Evolutionary conservation across 1,140 invertebrate genomes (phyloP), one percentile per base, ranked within the genome.

Genomic region (Carposina sasakii): DNA sequence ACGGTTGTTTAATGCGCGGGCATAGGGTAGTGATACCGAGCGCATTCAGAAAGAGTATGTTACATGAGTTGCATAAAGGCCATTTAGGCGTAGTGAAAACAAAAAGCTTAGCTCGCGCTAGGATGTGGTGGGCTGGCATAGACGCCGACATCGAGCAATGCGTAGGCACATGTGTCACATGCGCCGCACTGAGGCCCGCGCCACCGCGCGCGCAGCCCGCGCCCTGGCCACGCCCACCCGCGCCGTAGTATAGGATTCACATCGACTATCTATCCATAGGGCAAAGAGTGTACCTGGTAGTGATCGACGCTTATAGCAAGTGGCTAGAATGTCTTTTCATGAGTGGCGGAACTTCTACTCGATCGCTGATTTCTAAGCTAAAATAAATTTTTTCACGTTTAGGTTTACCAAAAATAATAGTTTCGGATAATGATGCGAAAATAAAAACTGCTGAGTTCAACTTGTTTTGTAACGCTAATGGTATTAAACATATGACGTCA

Each of bases 61-160:
- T 86, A 12, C 23, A 66, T 26, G 43, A 70, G 24, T 50, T 86
- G 5, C 81, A 86, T 60, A 37, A 52, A n/a, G 54, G 36, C 28
- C 82, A 85, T 52, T 48, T 60, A 5, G 79, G 79, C 6, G 63
- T 81, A 10, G 60, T 66, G 4, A 60, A 59, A 43, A 86, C 81
- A 65, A 87, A 87, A 50, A 28, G 54, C 0, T 23, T 78, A 4
- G 82, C 79, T 3, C 26, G 71, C 21, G 48, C 31, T 23, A 63
- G 79, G 46, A 9, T 34, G 8, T 34, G 36, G 36, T 19, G 17
- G 17, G 16, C 17, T 21, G 17, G 36, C 13, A 39, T 17, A 15
- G 36, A 39, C 17, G 8, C 8, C 33, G 8, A 34, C 8, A 39
- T 39, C 6, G 16, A 39, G 36, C 36, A n/a, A 8, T 20, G 36